These are phyloP conservation scores for Romanogobio albipinnatus DNA, from an alignment of 2,113 vertebrate species.

Conservation along the genomic window DNA sequence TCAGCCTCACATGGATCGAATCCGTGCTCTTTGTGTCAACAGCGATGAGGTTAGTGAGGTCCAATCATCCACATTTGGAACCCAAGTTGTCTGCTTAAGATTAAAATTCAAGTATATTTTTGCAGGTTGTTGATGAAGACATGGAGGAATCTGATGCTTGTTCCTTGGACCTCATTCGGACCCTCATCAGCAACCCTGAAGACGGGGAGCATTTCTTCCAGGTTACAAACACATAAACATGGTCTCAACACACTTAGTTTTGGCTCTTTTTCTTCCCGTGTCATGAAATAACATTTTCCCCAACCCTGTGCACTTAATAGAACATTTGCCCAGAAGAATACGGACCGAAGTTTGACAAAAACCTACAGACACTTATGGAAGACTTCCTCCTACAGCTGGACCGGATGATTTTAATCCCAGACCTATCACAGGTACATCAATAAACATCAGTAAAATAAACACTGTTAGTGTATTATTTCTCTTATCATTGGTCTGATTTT, in stretches of 20 bases:
- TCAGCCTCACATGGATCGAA: conserved; percentile 65
- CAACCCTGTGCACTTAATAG: conserved; percentile 55
- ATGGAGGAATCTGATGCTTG: conserved; percentile 69
- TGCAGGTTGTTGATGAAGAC: conserved; percentile 57
- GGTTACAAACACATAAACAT: conserved; percentile 57
- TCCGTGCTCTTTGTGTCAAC: conserved; percentile 54
- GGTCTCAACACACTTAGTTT: background rate
- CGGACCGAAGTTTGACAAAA: conserved; percentile 75
- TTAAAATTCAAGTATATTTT: background rate
- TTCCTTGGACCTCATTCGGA: conserved; percentile 71
- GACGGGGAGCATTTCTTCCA: conserved; percentile 76
- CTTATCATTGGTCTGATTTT: conserved; percentile 37
- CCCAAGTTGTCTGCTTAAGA: too few species aligned
- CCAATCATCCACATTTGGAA: background rate
- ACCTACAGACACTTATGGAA: conserved; percentile 76
- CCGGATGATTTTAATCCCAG: conserved; percentile 68
- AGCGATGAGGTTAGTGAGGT: conserved; percentile 50
- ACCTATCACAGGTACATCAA: conserved; percentile 71
- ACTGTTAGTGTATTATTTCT: background rate
- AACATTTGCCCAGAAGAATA: conserved; percentile 79
- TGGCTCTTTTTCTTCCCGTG: background rate
- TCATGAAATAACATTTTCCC: background rate
- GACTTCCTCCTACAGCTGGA: conserved; percentile 80
- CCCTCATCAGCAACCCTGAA: conserved; percentile 71
- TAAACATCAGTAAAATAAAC: background rate